These are phyloP conservation scores for Narcine bancroftii DNA, from an alignment of 2,113 vertebrate genomes.

Conservation along the genomic window DNA sequence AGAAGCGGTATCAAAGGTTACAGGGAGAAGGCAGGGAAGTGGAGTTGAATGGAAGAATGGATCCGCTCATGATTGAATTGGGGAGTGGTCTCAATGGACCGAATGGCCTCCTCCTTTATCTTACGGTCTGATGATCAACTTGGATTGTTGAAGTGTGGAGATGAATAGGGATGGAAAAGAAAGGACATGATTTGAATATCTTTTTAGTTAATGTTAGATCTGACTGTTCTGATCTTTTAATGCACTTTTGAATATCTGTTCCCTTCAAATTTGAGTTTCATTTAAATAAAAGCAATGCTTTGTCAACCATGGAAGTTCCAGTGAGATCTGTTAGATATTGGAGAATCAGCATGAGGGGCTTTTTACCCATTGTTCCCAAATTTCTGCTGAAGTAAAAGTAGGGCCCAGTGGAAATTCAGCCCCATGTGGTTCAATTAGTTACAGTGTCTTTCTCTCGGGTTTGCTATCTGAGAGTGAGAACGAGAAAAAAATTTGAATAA, in stretches of 20 bases:
- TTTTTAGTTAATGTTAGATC: not conserved
- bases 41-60: too few relatives aligned
- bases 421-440: not conserved
- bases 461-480: not conserved
- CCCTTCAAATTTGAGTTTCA: not conserved
- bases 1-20: too few relatives aligned
- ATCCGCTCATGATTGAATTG: too few relatives aligned
- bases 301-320: not conserved
- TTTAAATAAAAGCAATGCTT: not conserved
- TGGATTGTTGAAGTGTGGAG: not conserved
- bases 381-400: not conserved
- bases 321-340: not conserved
- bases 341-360: not conserved
- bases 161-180: not conserved
- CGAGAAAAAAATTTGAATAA: not conserved
- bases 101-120: too few relatives aligned
- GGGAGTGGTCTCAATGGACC: too few relatives aligned
- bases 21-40: too few relatives aligned
- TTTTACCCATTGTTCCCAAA: not conserved
- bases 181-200: not conserved
- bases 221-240: not conserved
- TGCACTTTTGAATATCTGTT: not conserved
- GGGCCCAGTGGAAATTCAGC: not conserved
- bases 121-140: too few relatives aligned
- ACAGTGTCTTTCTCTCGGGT: not conserved